These are phyloP conservation scores for Gadus macrocephalus DNA, from an alignment of 2,113 vertebrate species.

Conservation along the genomic window DNA sequence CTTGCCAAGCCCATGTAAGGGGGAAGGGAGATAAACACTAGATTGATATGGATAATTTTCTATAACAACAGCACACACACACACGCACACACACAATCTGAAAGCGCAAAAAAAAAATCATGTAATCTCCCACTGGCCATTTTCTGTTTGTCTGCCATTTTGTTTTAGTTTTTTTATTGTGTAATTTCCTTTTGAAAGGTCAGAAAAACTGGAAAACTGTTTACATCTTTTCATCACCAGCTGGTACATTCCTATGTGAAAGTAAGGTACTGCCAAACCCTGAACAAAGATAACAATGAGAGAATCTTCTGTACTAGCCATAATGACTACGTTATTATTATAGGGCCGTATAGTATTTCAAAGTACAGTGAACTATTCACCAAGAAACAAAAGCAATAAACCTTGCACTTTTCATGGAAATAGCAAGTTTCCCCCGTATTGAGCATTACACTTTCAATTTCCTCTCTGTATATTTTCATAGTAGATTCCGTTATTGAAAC, in stretches of 20 bases:
- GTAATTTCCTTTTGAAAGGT: conserved; percentile 61
- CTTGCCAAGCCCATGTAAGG: conserved; percentile 74
- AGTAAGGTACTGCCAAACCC: conserved; percentile 60
- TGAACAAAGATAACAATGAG: conserved; percentile 47
- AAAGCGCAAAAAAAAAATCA: conserved; percentile 66
- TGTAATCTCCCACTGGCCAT: conserved; percentile 56
- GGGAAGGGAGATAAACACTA: conserved; percentile 44
- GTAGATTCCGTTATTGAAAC: neutral
- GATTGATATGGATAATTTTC: conserved; percentile 54
- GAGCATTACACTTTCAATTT: neutral
- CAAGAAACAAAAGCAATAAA: conserved; percentile 50
- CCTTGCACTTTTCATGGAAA: conserved; percentile 57
- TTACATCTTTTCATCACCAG: conserved; percentile 72
- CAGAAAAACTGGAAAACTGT: conserved; percentile 79
- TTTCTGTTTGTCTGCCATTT: conserved; percentile 32
- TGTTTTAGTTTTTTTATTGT: conserved; percentile 44
- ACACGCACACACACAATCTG: neutral
- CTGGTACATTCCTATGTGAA: conserved; percentile 73
- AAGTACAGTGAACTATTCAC: conserved; percentile 54
- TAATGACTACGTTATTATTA: conserved; percentile 39
- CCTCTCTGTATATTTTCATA: neutral
- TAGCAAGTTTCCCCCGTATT: conserved; percentile 18
- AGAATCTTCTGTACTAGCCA: conserved; percentile 34
- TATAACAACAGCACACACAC: conserved; percentile 65
- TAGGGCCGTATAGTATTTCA: conserved; percentile 50